Percentiles rank a stretch among this genome's conserved stretches.
phyloP scores from a whole-genome alignment of 1,140 invertebrate species.

The Helicoverpa zea region DNA sequence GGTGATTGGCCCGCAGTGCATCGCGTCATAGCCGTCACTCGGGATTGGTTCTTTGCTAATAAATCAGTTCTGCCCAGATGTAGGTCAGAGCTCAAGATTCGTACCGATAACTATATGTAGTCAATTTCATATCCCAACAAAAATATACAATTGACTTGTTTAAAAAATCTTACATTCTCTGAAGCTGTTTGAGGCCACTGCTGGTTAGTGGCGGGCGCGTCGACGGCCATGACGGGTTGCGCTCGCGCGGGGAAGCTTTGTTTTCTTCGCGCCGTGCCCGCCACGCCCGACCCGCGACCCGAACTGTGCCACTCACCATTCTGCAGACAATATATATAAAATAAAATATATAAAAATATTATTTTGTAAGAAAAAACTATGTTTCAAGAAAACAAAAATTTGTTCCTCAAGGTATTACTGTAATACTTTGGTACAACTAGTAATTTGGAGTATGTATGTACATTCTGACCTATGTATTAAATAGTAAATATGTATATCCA shows the following conservation, averaged over 20 bases:
- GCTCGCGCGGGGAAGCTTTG: conserved; percentile 91
- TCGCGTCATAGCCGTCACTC: too few species aligned
- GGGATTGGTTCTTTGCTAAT: too few species aligned
- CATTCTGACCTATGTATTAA: neutral
- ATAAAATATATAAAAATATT: too few species aligned
- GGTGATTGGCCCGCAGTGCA: too few species aligned
- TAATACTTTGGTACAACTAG: too few species aligned
- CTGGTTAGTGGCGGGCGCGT: conserved; percentile 59
- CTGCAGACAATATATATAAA: conserved; percentile 52
- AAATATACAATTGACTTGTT: neutral
- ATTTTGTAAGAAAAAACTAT: too few species aligned
- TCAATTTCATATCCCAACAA: neutral
- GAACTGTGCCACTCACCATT: conserved; percentile 76
- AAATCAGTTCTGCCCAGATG: too few species aligned
- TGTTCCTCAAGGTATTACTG: too few species aligned
- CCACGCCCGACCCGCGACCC: conserved; percentile 59
- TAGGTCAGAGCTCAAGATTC: too few species aligned
- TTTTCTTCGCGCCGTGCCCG: conserved; percentile 89
- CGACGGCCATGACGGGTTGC: conserved; percentile 86
- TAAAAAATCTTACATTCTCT: conserved; percentile 63
- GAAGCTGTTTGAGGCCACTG: conserved; percentile 59
- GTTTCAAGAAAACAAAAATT: too few species aligned
- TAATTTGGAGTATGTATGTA: neutral
- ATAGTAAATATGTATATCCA: neutral
- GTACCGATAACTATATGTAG: too few species aligned